Percentiles rank a stretch among this genome's conserved stretches.
Conservation (phyloP, 2,797 vertebrate species). For the Gorsachius magnificus region DNA sequence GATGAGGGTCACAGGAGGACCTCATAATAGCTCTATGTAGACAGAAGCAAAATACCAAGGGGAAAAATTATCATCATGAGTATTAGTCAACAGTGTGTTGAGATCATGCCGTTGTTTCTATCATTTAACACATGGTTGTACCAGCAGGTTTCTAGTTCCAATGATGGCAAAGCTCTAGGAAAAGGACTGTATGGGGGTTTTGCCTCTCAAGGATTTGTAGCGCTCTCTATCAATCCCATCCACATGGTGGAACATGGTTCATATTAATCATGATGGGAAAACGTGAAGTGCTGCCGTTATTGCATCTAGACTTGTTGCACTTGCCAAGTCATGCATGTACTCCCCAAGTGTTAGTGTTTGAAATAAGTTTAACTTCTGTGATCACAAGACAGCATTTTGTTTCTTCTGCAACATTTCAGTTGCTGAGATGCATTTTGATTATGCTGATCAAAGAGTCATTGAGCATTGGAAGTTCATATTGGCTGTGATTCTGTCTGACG, state of each 20-base stretch:
- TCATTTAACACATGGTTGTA: background rate
- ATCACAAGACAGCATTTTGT: background rate
- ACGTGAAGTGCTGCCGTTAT: background rate
- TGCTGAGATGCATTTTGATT: background rate
- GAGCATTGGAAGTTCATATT: background rate
- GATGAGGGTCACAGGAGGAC: slow-evolving; percentile 10
- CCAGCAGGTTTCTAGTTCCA: background rate
- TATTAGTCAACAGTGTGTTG: background rate
- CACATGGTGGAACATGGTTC: background rate
- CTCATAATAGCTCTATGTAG: background rate
- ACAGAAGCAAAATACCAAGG: slow-evolving; percentile 5
- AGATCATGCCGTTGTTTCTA: background rate
- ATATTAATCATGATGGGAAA: background rate
- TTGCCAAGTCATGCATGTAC: background rate
- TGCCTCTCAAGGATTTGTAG: background rate
- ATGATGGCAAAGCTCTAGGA: background rate
- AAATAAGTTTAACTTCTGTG: slow-evolving; percentile 1
- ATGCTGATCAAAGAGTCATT: background rate
- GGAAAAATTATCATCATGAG: background rate
- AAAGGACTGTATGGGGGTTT: background rate
- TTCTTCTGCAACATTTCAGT: background rate
- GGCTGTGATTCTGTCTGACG: slow-evolving; percentile 34
- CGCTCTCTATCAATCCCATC: background rate
- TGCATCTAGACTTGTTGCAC: background rate
- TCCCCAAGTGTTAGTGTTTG: background rate